These are phyloP conservation scores for Neolamprologus toae DNA, from an alignment of 2,113 vertebrate species.

Conservation along the genomic window DNA sequence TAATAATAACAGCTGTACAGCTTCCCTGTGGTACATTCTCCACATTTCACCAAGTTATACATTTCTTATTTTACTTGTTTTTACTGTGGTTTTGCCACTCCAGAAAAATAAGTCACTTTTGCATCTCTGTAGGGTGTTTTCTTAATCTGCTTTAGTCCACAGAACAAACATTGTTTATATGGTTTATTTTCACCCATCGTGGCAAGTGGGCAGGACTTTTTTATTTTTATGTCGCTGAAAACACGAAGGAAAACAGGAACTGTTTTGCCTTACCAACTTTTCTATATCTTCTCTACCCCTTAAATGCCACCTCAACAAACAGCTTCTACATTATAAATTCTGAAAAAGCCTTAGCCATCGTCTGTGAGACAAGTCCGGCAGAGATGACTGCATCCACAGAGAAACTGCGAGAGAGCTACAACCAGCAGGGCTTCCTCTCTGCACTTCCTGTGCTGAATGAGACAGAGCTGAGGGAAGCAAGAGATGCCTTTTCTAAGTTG, in stretches of 20 bases:
- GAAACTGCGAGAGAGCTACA: conserved; percentile 35
- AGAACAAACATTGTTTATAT: background rate
- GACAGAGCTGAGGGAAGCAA: conserved; percentile 58
- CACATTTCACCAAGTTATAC: background rate
- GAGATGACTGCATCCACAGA: conserved; percentile 28
- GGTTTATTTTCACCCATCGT: background rate
- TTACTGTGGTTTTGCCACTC: background rate
- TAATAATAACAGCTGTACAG: background rate
- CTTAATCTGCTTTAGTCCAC: background rate
- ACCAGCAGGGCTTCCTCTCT: conserved; percentile 64
- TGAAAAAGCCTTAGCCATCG: background rate
- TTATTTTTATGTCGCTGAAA: background rate
- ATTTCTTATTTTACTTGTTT: background rate
- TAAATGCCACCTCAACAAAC: background rate
- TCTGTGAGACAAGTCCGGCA: background rate
- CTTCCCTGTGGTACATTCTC: background rate
- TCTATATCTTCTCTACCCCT: background rate
- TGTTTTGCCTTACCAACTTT: background rate
- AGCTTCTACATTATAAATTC: background rate
- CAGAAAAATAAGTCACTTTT: background rate
- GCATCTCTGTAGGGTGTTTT: background rate
- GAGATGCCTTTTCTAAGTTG: conserved; percentile 55
- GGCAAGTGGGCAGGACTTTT: background rate
- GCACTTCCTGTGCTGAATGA: conserved; percentile 54
- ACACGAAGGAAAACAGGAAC: background rate